Evolutionary conservation across 2,113 vertebrate species (phyloP), one percentile per base, ranked within the genome.

Genomic region (Cervus canadensis): DNA sequence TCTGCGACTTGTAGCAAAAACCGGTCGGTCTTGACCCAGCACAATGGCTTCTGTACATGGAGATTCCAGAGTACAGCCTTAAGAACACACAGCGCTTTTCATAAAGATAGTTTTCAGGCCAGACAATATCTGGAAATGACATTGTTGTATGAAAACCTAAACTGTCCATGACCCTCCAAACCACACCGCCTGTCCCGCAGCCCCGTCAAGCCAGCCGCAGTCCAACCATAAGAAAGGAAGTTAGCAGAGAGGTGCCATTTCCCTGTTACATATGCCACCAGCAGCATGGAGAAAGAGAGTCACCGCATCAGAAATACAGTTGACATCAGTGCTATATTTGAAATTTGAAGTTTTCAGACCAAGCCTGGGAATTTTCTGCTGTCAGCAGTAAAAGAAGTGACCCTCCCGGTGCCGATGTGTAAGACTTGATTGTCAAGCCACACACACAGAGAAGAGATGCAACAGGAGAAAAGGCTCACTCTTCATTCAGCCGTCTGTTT

Each of bases 341-440:
- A 93, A 97, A 93, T 81, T 83, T 74, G 64, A 56, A 94, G 52
- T 96, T 94, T 91, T 54, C 52, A 71, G 82, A 85, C 30, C 40
- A 90, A 85, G 52, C 25, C 40, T 43, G 40, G 76, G 62, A 81
- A 67, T 82, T 60, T 3, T 14, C 57, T 67, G 57, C 76, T 11
- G 1, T 90, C 54, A 30, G 33, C 40, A 9, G 86, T 45, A 50
- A 86, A 88, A 88, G 52, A 90, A 57, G 83, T 15, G 57, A 64
- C 50, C 60, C 25, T 90, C 19, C 85, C 11, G n/a, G 52, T 60
- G 45, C 85, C 48, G n/a, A 91, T 6, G 7, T 48, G 12, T 89
- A 36, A 59, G 5, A 25, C 17, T 81, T 54, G 57, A 79, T 36
- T 89, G 40, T 81, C 94, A 62, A 56, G 64, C 81, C 59, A 54